phyloP scores from a whole-genome alignment of 1,140 invertebrate genomes.

The Apis cerana region DNA sequence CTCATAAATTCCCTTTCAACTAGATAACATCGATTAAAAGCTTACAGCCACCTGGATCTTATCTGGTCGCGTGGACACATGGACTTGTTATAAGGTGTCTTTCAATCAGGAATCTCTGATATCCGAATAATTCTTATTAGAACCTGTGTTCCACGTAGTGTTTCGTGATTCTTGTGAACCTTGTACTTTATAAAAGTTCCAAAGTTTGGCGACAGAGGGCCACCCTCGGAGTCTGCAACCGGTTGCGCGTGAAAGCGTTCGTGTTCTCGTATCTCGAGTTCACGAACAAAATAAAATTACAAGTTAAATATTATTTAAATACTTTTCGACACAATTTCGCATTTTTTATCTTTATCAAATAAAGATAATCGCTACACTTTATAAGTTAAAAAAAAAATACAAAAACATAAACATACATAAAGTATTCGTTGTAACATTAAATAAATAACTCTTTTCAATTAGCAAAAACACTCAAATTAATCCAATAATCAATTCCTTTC shows the following conservation, averaged over 20 bases:
- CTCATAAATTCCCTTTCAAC: slow-evolving; percentile 56
- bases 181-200: not conserved
- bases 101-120: slow-evolving; percentile 11
- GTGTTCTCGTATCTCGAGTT: not conserved
- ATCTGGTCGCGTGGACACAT: slow-evolving; percentile 22
- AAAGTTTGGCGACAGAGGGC: not conserved
- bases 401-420: no score
- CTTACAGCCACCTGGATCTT: slow-evolving; percentile 29
- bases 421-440: no score
- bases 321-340: no score
- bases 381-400: no score
- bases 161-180: not conserved
- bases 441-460: no score
- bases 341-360: no score
- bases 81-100: not conserved
- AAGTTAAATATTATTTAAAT: no score
- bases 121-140: slow-evolving; percentile 4
- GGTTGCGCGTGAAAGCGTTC: slow-evolving; percentile 15
- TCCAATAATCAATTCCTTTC: not conserved
- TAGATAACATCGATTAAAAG: slow-evolving; percentile 56
- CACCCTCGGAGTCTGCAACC: slow-evolving; percentile 44
- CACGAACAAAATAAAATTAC: no score
- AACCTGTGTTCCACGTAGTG: not conserved
- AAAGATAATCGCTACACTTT: no score
- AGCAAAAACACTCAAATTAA: no score